Conservation (phyloP, 1,140 invertebrate genomes). For the Bombus confusus region DNA sequence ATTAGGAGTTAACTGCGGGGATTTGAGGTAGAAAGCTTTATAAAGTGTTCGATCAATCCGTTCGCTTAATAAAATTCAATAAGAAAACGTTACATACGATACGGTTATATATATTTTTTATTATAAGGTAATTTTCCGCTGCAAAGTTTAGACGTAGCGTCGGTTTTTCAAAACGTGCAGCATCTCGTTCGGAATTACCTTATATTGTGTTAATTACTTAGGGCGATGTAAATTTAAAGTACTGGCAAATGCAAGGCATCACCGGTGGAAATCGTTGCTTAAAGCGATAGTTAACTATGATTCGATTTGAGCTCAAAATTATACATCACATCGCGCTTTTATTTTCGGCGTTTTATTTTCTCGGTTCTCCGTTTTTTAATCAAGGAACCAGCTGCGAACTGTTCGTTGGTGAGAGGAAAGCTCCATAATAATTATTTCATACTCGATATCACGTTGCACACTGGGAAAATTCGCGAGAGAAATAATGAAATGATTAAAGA, state of each 20-base stretch:
- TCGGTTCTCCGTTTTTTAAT: background rate
- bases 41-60: background rate
- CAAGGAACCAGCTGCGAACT: background rate
- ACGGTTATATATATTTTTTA: too few relatives aligned
- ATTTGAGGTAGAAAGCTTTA: background rate
- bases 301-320: background rate
- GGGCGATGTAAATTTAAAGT: background rate
- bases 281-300: background rate
- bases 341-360: background rate
- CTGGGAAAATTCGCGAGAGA: background rate
- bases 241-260: background rate
- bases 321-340: background rate
- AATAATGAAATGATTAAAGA: background rate
- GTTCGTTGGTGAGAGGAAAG: background rate
- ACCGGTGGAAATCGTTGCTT: background rate
- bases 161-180: background rate
- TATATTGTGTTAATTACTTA: background rate
- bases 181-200: background rate
- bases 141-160: too few relatives aligned
- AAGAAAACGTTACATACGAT: background rate
- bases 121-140: too few relatives aligned
- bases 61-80: background rate
- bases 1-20: background rate
- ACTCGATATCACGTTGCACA: background rate
- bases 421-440: slow-evolving; percentile 4